These are phyloP conservation scores for Slavum lentiscoides DNA, from an alignment of 2,888 invertebrate species.

Conservation along the genomic window DNA sequence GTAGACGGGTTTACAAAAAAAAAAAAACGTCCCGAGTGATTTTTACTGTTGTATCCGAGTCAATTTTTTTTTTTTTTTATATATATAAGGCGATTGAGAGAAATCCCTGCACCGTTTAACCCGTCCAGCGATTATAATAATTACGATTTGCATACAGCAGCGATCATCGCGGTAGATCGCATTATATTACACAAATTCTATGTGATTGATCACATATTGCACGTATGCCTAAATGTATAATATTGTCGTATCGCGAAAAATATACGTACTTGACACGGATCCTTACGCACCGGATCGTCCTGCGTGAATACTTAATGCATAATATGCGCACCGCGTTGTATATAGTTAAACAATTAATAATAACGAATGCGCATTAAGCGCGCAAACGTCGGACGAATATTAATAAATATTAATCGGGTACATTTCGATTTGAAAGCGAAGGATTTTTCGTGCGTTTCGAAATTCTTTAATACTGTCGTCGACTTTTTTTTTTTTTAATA, in stretches of 20 bases:
- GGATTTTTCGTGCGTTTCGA: slow-evolving; percentile 39
- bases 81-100: too few relatives aligned
- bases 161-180: too few relatives aligned
- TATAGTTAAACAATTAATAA: slow-evolving; percentile 11
- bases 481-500: neutral
- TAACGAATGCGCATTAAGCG: neutral
- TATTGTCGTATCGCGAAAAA: slow-evolving; percentile 6
- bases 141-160: too few relatives aligned
- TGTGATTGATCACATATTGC: too few relatives aligned
- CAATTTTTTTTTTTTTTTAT: too few relatives aligned
- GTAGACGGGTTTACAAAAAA: too few relatives aligned
- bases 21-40: too few relatives aligned
- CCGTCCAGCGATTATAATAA: too few relatives aligned
- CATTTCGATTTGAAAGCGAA: slow-evolving; percentile 21
- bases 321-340: too few relatives aligned
- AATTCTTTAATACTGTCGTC: slow-evolving; percentile 1
- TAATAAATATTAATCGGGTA: slow-evolving; percentile 21
- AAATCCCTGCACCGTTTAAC: too few relatives aligned
- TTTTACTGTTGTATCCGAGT: too few relatives aligned
- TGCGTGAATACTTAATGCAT: slow-evolving; percentile 1
- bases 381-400: slow-evolving; percentile 30
- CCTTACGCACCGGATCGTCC: neutral
- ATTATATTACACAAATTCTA: too few relatives aligned
- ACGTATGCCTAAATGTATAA: neutral
- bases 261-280: slow-evolving; percentile 46